Conservation (phyloP, 2,113 vertebrate species). For the Kryptolebias marmoratus region DNA sequence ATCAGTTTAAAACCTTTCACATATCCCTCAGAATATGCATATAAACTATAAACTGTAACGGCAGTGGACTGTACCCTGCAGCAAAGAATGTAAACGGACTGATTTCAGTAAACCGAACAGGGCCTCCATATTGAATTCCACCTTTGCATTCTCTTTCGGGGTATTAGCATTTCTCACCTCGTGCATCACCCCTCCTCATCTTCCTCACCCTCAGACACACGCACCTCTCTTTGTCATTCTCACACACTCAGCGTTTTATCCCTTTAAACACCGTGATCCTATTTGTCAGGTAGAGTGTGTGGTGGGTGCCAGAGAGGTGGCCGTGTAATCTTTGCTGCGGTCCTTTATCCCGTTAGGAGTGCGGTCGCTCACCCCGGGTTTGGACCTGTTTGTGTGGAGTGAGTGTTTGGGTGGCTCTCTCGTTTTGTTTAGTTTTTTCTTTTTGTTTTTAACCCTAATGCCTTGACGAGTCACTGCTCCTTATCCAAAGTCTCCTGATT, state of each 20-base stretch:
- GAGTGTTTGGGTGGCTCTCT: conserved; percentile 68
- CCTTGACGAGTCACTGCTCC: conserved; percentile 44
- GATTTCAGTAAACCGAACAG: conserved; percentile 48
- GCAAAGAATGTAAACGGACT: conserved; percentile 46
- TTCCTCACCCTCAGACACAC: conserved; percentile 33
- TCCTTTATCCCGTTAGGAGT: conserved; percentile 78
- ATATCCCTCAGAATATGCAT: conserved; percentile 39
- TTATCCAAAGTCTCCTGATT: conserved; percentile 38
- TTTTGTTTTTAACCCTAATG: conserved; percentile 67
- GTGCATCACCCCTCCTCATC: conserved; percentile 25
- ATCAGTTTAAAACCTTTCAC: conserved; percentile 44
- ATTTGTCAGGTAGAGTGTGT: conserved; percentile 81
- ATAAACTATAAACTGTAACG: conserved; percentile 12
- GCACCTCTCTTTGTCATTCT: conserved; percentile 54
- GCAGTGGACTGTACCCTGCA: conserved; percentile 45
- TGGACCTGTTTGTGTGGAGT: conserved; percentile 79
- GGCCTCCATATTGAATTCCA: conserved; percentile 64
- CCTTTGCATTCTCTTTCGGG: conserved; percentile 65
- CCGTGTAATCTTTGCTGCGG: conserved; percentile 78
- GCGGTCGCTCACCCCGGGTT: conserved; percentile 57
- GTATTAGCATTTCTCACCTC: conserved; percentile 64
- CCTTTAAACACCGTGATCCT: conserved; percentile 79
- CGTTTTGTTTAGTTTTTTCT: conserved; percentile 13
- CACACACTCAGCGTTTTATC: conserved; percentile 72
- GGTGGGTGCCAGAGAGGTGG: conserved; percentile 74